Base-by-base conservation (phyloP, 2,113 vertebrate species). In the Penelope pileata region DNA sequence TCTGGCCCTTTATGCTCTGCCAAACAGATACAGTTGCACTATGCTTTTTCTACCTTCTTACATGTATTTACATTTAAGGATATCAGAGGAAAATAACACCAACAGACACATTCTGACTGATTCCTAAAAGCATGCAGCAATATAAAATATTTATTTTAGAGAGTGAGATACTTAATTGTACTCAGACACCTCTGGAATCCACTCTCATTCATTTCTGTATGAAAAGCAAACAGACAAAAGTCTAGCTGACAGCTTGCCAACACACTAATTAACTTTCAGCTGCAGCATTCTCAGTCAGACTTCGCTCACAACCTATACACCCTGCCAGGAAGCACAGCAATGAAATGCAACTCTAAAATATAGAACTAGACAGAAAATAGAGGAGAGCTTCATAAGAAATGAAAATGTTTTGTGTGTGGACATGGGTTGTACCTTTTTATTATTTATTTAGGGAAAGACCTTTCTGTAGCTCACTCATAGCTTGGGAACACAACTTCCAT, bases 221-320 rank as follows among this genome's bases (percentile, higher is more conserved):
- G 12, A 94, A 95, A 96, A 95, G 95, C 95, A 96, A 88, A 94
- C 95, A 96, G 94, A 96, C 93, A 93, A 86, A 96, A 80, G 83
- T 94, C 95, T 94, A 94, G 75, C 88, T 96, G 96, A 97, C 96
- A 97, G 91, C 88, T 96, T 97, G 96, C 92, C 93, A 97, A 91
- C 96, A 94, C n/a, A 27, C 87, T 97, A 97, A 97, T 97, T 97
- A 97, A 96, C 83, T 97, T 93, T 97, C 94, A 94, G 90, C 69
- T 95, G 80, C 79, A 86, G 89, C 87, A 59, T 91, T 97, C 97
- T 96, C 93, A 93, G 80, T 72, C 87, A 89, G 91, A 88, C 92
- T 96, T 79, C 8, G 4, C 88, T 92, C 86, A 82, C 51, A 93
- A 72, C 64, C 70, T 95, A 32, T 79, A 79, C 75, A 77, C 79